phyloP scores from a whole-genome alignment of 1,140 invertebrate genomes.

The Drosophila rufa region DNA sequence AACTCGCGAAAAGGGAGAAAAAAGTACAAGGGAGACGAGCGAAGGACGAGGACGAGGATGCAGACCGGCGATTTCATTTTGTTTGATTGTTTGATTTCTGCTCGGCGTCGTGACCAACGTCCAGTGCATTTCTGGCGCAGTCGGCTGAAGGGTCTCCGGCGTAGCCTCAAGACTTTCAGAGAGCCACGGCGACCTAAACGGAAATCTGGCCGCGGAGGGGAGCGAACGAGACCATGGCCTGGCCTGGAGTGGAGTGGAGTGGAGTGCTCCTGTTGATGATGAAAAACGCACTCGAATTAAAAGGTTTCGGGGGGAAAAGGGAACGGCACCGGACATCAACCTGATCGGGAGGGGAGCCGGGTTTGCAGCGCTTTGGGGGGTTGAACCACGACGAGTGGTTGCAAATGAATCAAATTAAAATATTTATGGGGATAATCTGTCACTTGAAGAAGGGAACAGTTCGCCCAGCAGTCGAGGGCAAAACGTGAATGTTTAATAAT shows the following conservation, averaged over 20 bases:
- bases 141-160: constrained; percentile 75
- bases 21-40: constrained; percentile 34
- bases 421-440: constrained; percentile 47
- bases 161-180: constrained; percentile 79
- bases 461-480: neutral
- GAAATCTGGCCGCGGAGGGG: constrained; percentile 50
- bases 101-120: constrained; percentile 60
- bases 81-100: constrained; percentile 82
- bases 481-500: neutral
- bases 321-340: constrained; percentile 27
- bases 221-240: constrained; percentile 1
- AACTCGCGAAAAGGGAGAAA: constrained; percentile 45
- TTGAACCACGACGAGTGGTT: constrained; percentile 44
- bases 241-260: neutral
- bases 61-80: constrained; percentile 75
- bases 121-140: constrained; percentile 72
- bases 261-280: constrained; percentile 56
- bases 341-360: constrained; percentile 8
- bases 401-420: constrained; percentile 58
- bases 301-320: constrained; percentile 39
- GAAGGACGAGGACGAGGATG: constrained; percentile 12
- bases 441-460: constrained; percentile 29
- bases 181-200: constrained; percentile 66
- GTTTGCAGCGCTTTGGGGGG: constrained; percentile 44
- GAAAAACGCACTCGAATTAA: constrained; percentile 83